Evolutionary conservation across 1,140 invertebrate species (phyloP).

Genomic region (Bombus confusus): DNA sequence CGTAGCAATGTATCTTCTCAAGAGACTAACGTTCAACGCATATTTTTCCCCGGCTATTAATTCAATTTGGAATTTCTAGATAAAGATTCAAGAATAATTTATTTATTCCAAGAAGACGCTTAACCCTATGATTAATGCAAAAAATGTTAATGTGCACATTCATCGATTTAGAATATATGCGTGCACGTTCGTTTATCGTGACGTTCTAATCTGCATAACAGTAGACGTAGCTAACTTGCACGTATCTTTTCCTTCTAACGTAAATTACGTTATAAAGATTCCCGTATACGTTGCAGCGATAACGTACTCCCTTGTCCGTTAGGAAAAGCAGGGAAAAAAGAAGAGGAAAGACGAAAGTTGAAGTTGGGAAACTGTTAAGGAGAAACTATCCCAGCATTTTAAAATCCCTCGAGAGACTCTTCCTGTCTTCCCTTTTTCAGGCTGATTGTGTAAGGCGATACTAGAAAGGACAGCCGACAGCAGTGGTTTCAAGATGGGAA

Average conservation of each 20-base stretch:
- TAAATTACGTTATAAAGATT: not conserved
- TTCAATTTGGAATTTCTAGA: not conserved
- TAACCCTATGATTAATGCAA: too few species aligned
- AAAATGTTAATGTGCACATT: too few species aligned
- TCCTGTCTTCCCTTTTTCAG: conserved; percentile 29
- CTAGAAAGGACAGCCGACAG: conserved; percentile 17
- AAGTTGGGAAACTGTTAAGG: conserved; percentile 44
- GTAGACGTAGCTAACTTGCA: too few species aligned
- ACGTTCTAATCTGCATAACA: too few species aligned
- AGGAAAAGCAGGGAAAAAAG: not conserved
- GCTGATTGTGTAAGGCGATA: conserved; percentile 41
- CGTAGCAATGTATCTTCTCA: not conserved
- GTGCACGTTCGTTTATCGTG: too few species aligned
- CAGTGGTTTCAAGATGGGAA: conserved; percentile 17
- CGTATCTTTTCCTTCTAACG: not conserved
- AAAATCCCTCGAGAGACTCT: conserved; percentile 38
- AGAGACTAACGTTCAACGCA: not conserved
- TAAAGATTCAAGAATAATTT: too few species aligned
- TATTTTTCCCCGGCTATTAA: not conserved
- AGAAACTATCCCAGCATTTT: conserved; percentile 48
- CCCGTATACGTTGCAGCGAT: not conserved
- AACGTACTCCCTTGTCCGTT: not conserved
- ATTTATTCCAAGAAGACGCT: too few species aligned
- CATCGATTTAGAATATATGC: too few species aligned
- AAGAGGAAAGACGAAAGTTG: conserved; percentile 18